These are phyloP conservation scores for Sebastes jordani DNA, from an alignment of 2,797 vertebrate species.

Conservation along the genomic window DNA sequence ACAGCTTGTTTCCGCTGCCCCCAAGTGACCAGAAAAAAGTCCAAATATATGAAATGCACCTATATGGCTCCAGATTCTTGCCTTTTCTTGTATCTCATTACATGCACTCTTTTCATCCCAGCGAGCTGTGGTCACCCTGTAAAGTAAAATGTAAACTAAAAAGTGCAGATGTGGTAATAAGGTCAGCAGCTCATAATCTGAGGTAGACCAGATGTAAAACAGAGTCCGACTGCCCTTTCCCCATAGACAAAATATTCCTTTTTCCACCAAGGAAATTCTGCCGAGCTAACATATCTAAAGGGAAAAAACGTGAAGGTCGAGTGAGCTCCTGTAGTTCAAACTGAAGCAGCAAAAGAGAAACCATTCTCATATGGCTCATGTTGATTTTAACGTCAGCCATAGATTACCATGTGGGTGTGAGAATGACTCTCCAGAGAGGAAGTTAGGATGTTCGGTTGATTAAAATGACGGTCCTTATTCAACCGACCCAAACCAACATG, in stretches of 20 bases:
- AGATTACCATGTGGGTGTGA: conserved; percentile 45
- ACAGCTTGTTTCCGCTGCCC: background rate
- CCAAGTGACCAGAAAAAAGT: background rate
- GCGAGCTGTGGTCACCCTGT: background rate
- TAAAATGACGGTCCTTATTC: conserved; percentile 33
- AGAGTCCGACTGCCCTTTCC: background rate
- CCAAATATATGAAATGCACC: background rate
- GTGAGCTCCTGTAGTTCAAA: background rate
- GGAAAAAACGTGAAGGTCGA: background rate
- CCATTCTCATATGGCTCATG: conserved; percentile 28
- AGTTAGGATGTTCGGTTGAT: conserved; percentile 46
- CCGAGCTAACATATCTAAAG: background rate
- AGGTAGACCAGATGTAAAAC: background rate
- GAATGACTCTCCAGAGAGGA: conserved; percentile 23
- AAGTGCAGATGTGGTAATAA: conserved; percentile 4
- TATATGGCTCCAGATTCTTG: background rate
- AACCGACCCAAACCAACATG: background rate
- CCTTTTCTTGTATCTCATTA: background rate
- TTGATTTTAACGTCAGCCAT: conserved; percentile 50
- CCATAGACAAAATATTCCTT: background rate
- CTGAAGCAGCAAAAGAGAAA: conserved; percentile 31
- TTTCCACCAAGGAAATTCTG: background rate
- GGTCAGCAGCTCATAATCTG: background rate
- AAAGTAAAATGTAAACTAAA: background rate
- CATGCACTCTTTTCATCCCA: background rate